Conservation (phyloP, 2,888 invertebrate species). For the Panorpa germanica region DNA sequence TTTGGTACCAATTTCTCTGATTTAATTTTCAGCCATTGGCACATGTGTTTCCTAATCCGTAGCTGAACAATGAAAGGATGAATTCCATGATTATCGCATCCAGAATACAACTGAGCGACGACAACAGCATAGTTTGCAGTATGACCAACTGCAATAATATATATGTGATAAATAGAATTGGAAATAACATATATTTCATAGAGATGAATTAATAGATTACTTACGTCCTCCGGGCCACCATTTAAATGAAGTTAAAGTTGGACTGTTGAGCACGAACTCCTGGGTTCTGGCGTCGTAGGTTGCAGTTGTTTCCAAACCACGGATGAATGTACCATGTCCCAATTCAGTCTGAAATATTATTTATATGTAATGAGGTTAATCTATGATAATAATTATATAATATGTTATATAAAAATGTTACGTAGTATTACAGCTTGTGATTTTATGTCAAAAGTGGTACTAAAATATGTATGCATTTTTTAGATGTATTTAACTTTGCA, state of each 20-base stretch:
- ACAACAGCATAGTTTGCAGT: constrained; percentile 86
- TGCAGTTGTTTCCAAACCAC: constrained; percentile 84
- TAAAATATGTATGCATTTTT: too few species aligned
- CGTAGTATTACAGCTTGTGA: too few species aligned
- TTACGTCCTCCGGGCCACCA: constrained; percentile 27
- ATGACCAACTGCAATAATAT: constrained; percentile 59
- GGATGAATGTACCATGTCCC: constrained; percentile 87
- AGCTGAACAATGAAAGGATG: constrained; percentile 89
- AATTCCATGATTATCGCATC: constrained; percentile 69
- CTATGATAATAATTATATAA: too few species aligned
- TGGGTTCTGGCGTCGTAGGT: constrained; percentile 66
- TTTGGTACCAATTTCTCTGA: constrained; percentile 92
- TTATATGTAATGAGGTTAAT: too few species aligned
- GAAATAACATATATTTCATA: constrained; percentile 2
- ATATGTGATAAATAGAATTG: constrained; percentile 8
- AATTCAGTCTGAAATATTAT: constrained; percentile 91
- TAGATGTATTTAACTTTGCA: too few species aligned
- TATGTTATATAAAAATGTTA: too few species aligned
- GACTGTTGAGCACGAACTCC: constrained; percentile 77
- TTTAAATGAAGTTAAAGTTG: constrained; percentile 50
- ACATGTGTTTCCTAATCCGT: constrained; percentile 72
- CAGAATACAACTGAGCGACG: constrained; percentile 75
- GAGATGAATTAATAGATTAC: constrained; percentile 20
- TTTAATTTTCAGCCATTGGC: constrained; percentile 64
- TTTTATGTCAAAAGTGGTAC: too few species aligned